A percentile compares a stretch with the other conserved stretches of the same genome.
Evolutionary conservation across 2,797 vertebrate species (phyloP).

Genomic region (Falco berigora): DNA sequence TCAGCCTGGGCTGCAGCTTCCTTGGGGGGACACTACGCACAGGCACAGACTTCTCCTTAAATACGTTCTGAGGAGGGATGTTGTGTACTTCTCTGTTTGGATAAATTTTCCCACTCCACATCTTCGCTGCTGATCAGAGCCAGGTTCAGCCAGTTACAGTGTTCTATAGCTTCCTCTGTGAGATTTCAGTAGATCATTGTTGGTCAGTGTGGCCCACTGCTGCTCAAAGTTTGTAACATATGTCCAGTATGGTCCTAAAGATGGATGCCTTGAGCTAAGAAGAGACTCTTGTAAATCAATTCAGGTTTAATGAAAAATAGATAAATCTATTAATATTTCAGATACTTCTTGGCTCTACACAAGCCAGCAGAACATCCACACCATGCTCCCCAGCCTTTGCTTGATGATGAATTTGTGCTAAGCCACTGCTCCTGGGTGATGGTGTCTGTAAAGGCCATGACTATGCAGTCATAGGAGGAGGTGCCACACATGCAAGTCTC

Average conservation of each 20-base stretch:
- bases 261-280: background rate
- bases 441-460: background rate
- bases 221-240: background rate
- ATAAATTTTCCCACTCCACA: background rate
- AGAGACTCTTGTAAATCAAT: background rate
- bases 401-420: accelerated
- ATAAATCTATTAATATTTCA: background rate
- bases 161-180: background rate
- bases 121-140: background rate
- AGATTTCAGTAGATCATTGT: background rate
- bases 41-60: background rate
- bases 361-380: background rate
- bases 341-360: accelerated
- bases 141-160: background rate
- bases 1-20: background rate
- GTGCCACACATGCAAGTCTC: background rate
- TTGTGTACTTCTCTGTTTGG: background rate
- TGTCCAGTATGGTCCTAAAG: background rate
- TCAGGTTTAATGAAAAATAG: background rate
- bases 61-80: background rate
- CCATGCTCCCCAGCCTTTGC: accelerated
- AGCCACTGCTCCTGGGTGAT: background rate
- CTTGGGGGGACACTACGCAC: background rate
- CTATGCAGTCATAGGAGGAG: no score
- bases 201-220: background rate